Evolutionary conservation across 2,888 invertebrate genomes (phyloP), one percentile per base, ranked within the genome.

Genomic region (Rhimphoctona megacephalus): DNA sequence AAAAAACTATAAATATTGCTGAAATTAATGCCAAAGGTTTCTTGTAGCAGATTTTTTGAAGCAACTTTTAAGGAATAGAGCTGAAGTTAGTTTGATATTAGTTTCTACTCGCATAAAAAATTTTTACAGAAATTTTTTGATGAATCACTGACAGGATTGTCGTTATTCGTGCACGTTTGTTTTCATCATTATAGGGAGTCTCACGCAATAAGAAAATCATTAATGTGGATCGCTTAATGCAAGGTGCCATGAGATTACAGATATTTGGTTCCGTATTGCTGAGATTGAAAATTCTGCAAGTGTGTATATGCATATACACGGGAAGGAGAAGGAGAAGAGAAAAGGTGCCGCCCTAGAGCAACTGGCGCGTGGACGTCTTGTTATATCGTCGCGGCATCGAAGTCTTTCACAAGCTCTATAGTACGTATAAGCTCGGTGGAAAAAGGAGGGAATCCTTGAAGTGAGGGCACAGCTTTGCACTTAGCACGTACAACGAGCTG

Each of bases 401-500:
- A 46, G 57, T 73, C 73, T 70, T 36, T 76, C 67, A 66, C 81
- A 49, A 25, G 49, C n/a, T 73, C 19, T 43, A n/a, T 57, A 57
- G 39, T 43, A 25, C 36, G 39, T 19, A 43, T 25, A 57, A 69
- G 57, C 36, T 39, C 36, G 52, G 7, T n/a, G 36, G 39, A 73
- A 64, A 81, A 73, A 66, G 25, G 73, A n/a, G 33, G 25, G 64
- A 73, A 72, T 80, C 79, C 79, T 80, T 80, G 79, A 74, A 66
- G 80, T 25, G 69, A 70, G 66, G 39, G 78, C 61, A 72, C 81
- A 72, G 76, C 66, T 77, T 72, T 81, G 86, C 81, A 78, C 84
- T 81, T 79, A 72, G 85, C 78, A 70, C 81, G 85, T 82, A 81
- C 66, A 87, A 85, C 89, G 85, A 77, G 83, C 86, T 67, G 86